These are phyloP conservation scores for Coptodon rendalli DNA, from an alignment of 2,113 vertebrate genomes.

Conservation along the genomic window DNA sequence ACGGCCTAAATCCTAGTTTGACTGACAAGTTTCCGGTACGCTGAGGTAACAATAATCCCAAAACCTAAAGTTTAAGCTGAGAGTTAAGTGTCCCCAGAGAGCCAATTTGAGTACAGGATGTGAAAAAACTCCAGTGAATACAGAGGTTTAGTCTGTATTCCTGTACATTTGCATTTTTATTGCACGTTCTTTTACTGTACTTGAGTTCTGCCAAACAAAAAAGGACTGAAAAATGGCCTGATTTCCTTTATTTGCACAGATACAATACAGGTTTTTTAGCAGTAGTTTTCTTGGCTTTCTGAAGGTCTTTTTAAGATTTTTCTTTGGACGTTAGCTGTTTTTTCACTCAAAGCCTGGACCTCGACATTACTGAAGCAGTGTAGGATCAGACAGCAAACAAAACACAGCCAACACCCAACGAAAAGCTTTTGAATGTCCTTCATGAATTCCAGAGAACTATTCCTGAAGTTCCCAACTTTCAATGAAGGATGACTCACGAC, in stretches of 20 bases:
- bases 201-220: background rate
- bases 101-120: conserved; percentile 33
- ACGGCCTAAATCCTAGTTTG: background rate
- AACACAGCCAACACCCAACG: background rate
- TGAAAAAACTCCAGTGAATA: background rate
- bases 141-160: background rate
- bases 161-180: background rate
- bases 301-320: background rate
- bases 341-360: background rate
- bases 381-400: background rate
- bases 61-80: conserved; percentile 23
- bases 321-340: background rate
- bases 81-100: conserved; percentile 31
- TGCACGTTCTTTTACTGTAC: background rate
- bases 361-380: background rate
- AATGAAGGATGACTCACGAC: background rate
- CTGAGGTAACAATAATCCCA: background rate
- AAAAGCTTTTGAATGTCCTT: background rate
- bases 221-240: background rate
- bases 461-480: background rate
- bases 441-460: background rate
- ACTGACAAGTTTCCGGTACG: background rate
- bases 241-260: background rate
- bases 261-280: background rate
- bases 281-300: background rate